Evolutionary conservation across 1,140 invertebrate genomes (phyloP).

Genomic region (Linepithema humile): DNA sequence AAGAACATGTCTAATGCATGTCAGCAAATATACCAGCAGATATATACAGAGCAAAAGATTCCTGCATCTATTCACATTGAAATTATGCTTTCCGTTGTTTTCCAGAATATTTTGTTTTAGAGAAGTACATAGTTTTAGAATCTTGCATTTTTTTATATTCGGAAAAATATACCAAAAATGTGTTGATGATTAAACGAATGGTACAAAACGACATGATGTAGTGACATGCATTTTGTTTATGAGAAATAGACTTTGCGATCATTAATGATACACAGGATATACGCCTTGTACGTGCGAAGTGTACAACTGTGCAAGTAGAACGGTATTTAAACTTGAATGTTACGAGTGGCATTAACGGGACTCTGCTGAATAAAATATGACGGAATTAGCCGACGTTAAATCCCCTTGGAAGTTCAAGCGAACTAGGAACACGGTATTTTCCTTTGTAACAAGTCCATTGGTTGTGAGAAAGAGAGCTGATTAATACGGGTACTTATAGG

Average conservation of each 20-base stretch:
- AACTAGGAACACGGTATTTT: constrained; percentile 2
- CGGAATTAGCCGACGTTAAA: constrained; percentile 18
- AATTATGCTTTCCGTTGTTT: too few relatives aligned
- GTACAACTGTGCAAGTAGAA: neutral
- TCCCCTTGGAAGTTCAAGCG: neutral
- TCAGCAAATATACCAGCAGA: too few relatives aligned
- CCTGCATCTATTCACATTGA: too few relatives aligned
- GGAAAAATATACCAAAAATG: too few relatives aligned
- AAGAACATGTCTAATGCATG: neutral
- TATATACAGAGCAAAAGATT: too few relatives aligned
- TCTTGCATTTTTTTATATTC: too few relatives aligned
- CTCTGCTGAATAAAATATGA: constrained; percentile 39
- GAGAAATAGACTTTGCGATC: neutral
- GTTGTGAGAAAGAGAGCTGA: constrained; percentile 32
- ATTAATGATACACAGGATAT: constrained; percentile 33
- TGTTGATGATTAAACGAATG: too few relatives aligned
- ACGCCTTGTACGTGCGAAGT: neutral
- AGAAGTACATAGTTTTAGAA: too few relatives aligned
- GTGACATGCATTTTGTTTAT: neutral
- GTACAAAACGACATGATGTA: neutral
- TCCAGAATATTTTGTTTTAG: too few relatives aligned
- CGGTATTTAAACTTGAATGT: constrained; percentile 12
- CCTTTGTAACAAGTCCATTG: constrained; percentile 36
- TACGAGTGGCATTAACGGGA: neutral
- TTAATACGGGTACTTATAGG: constrained; percentile 48